Conservation (phyloP, 2,888 invertebrate species). For the Andrena bucephala region DNA sequence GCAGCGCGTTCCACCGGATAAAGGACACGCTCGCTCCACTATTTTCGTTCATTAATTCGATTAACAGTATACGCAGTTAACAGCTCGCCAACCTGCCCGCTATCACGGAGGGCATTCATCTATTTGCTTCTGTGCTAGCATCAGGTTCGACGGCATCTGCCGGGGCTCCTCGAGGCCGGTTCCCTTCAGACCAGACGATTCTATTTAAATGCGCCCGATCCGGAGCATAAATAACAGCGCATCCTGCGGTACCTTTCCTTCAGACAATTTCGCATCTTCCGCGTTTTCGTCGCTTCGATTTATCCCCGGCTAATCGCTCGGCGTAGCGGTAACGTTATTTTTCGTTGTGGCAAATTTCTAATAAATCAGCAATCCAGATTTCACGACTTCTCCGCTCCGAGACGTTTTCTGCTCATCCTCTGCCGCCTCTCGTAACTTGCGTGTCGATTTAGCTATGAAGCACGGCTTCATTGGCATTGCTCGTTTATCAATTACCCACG, state of each 20-base stretch:
- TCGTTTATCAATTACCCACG: not conserved
- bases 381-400: not conserved
- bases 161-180: not conserved
- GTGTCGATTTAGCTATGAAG: not conserved
- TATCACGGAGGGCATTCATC: not conserved
- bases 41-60: constrained; percentile 48
- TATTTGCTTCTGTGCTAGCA: constrained; percentile 9
- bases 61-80: constrained; percentile 28
- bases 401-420: not conserved
- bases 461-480: not conserved
- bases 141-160: constrained; percentile 27
- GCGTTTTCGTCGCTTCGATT: not conserved
- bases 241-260: constrained; percentile 26
- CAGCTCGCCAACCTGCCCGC: not conserved
- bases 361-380: not conserved
- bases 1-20: not conserved
- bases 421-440: not conserved
- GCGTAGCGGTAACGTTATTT: constrained; percentile 3
- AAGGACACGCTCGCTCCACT: not conserved
- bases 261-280: constrained; percentile 5
- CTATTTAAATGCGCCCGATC: constrained; percentile 24
- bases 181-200: constrained; percentile 3
- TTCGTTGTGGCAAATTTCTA: not conserved
- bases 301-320: not conserved
- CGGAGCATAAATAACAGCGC: constrained; percentile 28